Conservation (phyloP, 2,888 invertebrate species). For the Flabesymbios commensalis region DNA sequence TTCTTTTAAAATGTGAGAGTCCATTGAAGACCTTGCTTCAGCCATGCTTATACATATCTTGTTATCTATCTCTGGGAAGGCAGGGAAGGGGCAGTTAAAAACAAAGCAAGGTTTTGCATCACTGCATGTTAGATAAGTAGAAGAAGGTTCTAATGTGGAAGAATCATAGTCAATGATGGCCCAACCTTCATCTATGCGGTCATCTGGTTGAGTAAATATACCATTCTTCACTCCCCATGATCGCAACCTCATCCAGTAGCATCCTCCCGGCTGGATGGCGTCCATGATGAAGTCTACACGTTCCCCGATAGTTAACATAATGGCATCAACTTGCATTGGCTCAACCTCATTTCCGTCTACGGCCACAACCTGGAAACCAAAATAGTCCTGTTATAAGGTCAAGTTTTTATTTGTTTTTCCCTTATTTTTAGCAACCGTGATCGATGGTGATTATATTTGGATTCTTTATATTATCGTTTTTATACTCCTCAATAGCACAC, state of each 20-base stretch:
- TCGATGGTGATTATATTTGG: no score
- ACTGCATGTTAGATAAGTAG: background rate
- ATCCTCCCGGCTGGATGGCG: conserved; percentile 34
- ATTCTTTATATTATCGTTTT: no score
- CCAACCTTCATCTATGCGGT: background rate
- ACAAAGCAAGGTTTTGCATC: background rate
- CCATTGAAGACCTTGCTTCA: background rate
- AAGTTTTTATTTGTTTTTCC: no score
- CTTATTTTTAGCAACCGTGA: no score
- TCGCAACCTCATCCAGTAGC: conserved; percentile 46
- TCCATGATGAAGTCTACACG: conserved; percentile 42
- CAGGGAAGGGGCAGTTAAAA: conserved; percentile 9
- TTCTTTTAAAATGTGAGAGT: background rate
- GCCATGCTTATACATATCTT: background rate
- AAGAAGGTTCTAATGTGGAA: background rate
- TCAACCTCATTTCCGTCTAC: conserved; percentile 42
- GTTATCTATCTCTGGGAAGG: background rate
- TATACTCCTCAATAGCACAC: no score
- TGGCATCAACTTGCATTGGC: conserved; percentile 20
- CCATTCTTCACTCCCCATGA: conserved; percentile 24
- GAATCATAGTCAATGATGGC: conserved; percentile 13
- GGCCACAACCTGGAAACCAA: conserved; percentile 33
- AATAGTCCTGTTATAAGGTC: no score
- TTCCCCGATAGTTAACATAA: conserved; percentile 36
- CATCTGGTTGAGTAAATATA: background rate